These are phyloP conservation scores for Plecotus auritus DNA, from an alignment of 2,113 vertebrate genomes.

Conservation along the genomic window DNA sequence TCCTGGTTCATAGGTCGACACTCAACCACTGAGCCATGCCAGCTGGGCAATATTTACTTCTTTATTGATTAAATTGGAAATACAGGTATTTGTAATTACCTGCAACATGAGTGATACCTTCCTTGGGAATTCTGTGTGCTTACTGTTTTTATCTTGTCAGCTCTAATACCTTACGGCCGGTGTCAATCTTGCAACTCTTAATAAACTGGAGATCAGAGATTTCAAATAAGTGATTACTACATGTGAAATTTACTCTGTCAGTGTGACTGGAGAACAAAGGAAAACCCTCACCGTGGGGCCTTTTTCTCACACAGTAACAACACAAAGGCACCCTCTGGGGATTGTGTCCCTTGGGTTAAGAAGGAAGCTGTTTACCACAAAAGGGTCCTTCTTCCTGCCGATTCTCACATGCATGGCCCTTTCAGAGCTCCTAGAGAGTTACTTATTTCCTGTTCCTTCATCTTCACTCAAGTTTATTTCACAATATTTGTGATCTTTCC, in stretches of 20 bases:
- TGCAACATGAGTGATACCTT: background rate
- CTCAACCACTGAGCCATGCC: too few relatives aligned
- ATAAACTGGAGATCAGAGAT: background rate
- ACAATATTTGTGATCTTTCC: background rate
- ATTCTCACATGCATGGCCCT: background rate
- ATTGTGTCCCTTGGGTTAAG: background rate
- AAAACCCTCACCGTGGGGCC: background rate
- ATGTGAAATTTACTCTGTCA: background rate
- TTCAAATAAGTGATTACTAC: background rate
- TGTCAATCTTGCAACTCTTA: background rate
- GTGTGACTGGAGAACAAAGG: background rate
- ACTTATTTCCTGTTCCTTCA: background rate
- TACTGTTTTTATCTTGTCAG: background rate
- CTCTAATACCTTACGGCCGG: background rate
- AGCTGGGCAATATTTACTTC: background rate
- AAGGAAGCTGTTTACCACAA: slow-evolving; percentile 44
- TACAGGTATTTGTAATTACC: background rate
- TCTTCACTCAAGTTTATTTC: slow-evolving; percentile 4
- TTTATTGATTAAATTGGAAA: background rate
- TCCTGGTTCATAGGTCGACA: too few relatives aligned
- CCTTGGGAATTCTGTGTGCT: background rate
- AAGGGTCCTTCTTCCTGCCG: background rate
- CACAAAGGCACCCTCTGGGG: background rate
- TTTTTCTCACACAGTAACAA: background rate
- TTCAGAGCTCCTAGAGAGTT: background rate